Evolutionary conservation across 2,797 vertebrate species (phyloP).

Genomic region (Atherinosoma microstoma): DNA sequence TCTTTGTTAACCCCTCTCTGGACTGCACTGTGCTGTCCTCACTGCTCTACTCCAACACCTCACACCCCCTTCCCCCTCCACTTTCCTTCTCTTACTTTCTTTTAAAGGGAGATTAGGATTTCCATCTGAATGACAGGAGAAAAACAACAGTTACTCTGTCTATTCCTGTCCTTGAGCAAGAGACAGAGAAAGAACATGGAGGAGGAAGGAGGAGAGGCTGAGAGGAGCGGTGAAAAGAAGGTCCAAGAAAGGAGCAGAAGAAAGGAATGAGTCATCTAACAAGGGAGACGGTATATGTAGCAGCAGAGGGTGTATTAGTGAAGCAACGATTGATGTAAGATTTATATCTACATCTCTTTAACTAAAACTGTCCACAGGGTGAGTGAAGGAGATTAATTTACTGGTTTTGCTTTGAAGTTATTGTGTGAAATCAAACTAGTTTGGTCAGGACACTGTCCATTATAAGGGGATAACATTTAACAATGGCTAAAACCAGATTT

Average conservation of each 20-base stretch:
- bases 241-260: constrained; percentile 63
- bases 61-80: constrained; percentile 30
- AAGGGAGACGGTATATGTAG: constrained; percentile 58
- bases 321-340: constrained; percentile 85
- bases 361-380: constrained; percentile 26
- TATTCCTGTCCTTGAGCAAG: constrained; percentile 78
- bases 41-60: constrained; percentile 50
- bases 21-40: constrained; percentile 28
- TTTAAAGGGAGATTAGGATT: constrained; percentile 93
- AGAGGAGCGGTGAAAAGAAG: constrained; percentile 57
- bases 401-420: constrained; percentile 33
- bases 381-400: constrained; percentile 27
- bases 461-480: neutral
- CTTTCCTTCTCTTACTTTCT: constrained; percentile 73
- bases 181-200: constrained; percentile 48
- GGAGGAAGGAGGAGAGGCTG: constrained; percentile 53
- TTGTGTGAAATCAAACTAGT: constrained; percentile 23
- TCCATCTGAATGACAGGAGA: constrained; percentile 94
- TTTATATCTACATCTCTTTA: constrained; percentile 82
- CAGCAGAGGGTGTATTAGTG: constrained; percentile 41
- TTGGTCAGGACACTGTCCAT: constrained; percentile 10
- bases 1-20: constrained; percentile 52
- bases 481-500: constrained; percentile 13
- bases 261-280: constrained; percentile 65
- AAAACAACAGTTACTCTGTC: constrained; percentile 93